A percentile compares a stretch with the other conserved stretches of the same genome.
Evolutionary conservation across 1,140 invertebrate species (phyloP).

Genomic region (Brachionus asplanchnoidis): DNA sequence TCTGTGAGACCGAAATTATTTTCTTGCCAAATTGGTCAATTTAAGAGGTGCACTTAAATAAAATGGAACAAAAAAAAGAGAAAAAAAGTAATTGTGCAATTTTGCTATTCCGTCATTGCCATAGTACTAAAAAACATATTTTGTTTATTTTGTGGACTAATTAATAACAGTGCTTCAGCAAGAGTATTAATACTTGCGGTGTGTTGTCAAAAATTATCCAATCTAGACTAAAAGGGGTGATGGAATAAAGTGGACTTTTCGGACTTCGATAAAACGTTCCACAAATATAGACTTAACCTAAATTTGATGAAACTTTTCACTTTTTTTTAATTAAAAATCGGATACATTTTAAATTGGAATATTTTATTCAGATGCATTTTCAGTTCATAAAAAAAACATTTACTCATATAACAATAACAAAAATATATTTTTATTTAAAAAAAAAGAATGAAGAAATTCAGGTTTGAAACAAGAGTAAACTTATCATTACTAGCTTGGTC

Average conservation of each 20-base stretch:
- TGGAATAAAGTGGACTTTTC: not conserved
- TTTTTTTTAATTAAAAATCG: slow-evolving; percentile 10
- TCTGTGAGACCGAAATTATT: not conserved
- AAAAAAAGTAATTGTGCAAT: not conserved
- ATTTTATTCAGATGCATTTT: not conserved
- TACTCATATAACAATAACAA: not conserved
- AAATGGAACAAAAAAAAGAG: not conserved
- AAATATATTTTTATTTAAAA: not conserved
- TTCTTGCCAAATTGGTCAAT: not conserved
- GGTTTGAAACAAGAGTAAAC: not conserved
- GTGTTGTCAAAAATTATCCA: not conserved
- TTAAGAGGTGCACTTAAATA: not conserved
- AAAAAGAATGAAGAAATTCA: not conserved
- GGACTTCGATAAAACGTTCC: slow-evolving; percentile 5
- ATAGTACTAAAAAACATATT: slow-evolving; percentile 12
- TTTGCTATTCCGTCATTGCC: not conserved
- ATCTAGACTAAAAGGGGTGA: not conserved
- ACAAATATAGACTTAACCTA: slow-evolving; percentile 21
- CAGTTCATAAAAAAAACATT: slow-evolving; percentile 20
- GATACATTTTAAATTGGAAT: slow-evolving; percentile 27
- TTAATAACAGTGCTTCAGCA: slow-evolving; percentile 1
- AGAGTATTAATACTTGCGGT: not conserved
- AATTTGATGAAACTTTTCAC: not conserved
- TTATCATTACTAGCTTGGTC: slow-evolving; percentile 18
- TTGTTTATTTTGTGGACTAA: not conserved